Evolutionary conservation across 2,113 vertebrate species (phyloP).

Genomic region (Callithrix jacchus): DNA sequence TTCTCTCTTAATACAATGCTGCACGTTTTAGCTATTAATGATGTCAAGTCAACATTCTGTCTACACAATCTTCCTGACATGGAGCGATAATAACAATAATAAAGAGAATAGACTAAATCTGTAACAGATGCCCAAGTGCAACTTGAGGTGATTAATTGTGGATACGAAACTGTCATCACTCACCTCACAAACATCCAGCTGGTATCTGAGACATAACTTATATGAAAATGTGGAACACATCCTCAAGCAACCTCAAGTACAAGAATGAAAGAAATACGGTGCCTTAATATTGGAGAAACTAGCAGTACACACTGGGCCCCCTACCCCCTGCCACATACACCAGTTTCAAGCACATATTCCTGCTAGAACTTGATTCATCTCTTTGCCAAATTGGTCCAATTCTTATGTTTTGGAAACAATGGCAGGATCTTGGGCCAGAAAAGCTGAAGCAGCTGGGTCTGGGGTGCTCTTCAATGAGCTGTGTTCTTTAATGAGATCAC

Average conservation of each 20-base stretch:
- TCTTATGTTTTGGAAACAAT: neutral
- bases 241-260: neutral
- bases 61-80: constrained; percentile 1
- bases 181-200: neutral
- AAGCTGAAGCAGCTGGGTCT: neutral
- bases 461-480: neutral
- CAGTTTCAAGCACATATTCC: neutral
- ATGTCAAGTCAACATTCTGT: constrained; percentile 37
- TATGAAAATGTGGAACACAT: neutral
- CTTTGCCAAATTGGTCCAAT: neutral
- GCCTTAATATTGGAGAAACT: neutral
- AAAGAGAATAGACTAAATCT: constrained; percentile 46
- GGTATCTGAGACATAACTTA: constrained; percentile 3
- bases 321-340: neutral
- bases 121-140: constrained; percentile 56
- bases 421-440: neutral
- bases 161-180: constrained; percentile 26
- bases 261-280: neutral
- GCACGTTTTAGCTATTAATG: constrained; percentile 27
- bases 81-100: constrained; percentile 21
- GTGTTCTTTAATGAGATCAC: neutral
- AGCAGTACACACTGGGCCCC: neutral
- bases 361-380: neutral
- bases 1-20: neutral
- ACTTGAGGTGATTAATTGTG: constrained; percentile 37